Base-by-base conservation (phyloP, 2,113 vertebrate genomes). In the Thunnus thynnus region DNA sequence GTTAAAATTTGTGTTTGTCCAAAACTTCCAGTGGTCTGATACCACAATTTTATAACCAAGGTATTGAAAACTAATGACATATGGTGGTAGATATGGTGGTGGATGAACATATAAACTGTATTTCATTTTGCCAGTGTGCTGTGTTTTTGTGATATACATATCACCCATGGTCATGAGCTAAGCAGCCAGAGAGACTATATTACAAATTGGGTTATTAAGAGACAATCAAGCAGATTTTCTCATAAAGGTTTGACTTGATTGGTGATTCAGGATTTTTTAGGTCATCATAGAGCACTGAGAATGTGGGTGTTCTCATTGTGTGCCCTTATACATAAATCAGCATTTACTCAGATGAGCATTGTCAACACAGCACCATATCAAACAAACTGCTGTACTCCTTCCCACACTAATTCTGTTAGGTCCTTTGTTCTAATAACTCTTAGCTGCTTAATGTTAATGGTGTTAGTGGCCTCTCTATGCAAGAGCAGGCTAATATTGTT, bases 401-500 rank as follows among this genome's bases (percentile, higher is more conserved):
- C 58, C 70, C 67, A 86, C 55, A 52, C 73, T 73, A 60, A 79
- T 62, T 82, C 22, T 50, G 22, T 76, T 72, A 46, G 50, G n/a
- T 61, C 54, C 27, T 78, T 60, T 68, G 54, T 64, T 60, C 22
- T 81, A 60, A 68, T 72, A 64, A 75, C 32, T 46, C 64, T 62
- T 63, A 56, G 60, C 55, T 70, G 51, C 30, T 46, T 83, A 50
- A 61, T 88, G 32, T 47, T 80, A 67, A 87, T 48, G 65, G 48
- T 70, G 58, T 79, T 56, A 20, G 46, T 80, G 25, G 78, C 57
- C 54, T 70, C 60, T 73, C 22, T 36, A 55, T 63, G 50, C 44
- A 30, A 80, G 56, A 70, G 46, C 67, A 76, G 70, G 17, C 46
- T 66, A 63, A 82, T 72, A 55, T 79, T 86, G 67, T 82, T 75